Base-by-base conservation (phyloP, 2,113 vertebrate genomes). In the Pterocles burchelli region DNA sequence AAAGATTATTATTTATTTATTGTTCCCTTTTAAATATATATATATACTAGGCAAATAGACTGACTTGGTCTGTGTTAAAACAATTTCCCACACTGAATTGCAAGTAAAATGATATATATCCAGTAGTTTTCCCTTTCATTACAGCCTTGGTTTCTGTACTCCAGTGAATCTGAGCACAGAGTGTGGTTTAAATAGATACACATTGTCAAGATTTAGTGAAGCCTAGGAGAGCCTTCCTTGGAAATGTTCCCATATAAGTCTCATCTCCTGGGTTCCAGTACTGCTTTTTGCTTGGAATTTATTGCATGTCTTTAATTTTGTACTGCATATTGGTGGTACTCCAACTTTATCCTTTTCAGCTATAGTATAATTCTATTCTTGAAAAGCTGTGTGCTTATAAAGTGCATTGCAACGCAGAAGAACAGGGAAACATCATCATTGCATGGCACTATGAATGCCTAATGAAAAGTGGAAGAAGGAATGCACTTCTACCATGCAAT, bases 281-380 rank as follows among this genome's bases (percentile, higher is more conserved):
- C 51, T 85, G 31, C 45, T 66, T 94, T 91, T 87, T 81, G n/a
- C 54, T 95, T 76, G 54, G 36, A 89, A 91, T 89, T 91, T 88
- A 89, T 95, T 52, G 20, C 1, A 17, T 33, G 1, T 54, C 45
- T 80, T 84, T 85, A 75, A 67, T 78, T 92, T 87, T 55, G 62
- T 78, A 48, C 66, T 75, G 17, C 34, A 28, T 85, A 38, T 68
- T 89, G 62, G 29, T 80, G 59, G 12, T 79, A 15, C 46, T 88
- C 71, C 63, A 93, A 41, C 58, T 88, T 78, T 54, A 48, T 82
- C 19, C 22, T 82, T 51, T 82, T 67, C 43, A 82, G 71, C 58
- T 49, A 1, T 13, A 24, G 5, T 54, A 82, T 87, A 45, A 92
- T 61, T 79, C 65, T 90, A 2, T 67, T 62, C 29, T 89, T 89